Evolutionary conservation across 2,888 invertebrate species (phyloP).

Genomic region (Argynnis bischoffii): DNA sequence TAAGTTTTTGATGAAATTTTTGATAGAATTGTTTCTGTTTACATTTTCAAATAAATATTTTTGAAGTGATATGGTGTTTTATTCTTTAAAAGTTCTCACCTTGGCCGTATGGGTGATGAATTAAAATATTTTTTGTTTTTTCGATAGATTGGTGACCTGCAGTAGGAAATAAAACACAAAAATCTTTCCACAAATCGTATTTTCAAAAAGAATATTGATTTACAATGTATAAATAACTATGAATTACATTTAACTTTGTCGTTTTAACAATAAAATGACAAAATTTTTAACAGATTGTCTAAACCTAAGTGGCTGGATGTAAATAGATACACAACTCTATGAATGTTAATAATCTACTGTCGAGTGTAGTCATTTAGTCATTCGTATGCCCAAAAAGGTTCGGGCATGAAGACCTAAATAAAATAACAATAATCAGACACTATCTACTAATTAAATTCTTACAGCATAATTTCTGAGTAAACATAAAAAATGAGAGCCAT

Average conservation of each 20-base stretch:
- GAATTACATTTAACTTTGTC: constrained; percentile 60
- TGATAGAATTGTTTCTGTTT: neutral
- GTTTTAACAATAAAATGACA: constrained; percentile 71
- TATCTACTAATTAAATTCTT: neutral
- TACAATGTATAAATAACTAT: constrained; percentile 46
- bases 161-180: constrained; percentile 60
- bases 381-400: constrained; percentile 68
- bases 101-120: no score
- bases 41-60: constrained; percentile 5
- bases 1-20: constrained; percentile 1
- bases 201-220: constrained; percentile 41
- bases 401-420: constrained; percentile 69
- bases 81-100: neutral
- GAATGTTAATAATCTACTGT: constrained; percentile 19
- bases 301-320: constrained; percentile 31
- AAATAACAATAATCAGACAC: constrained; percentile 11
- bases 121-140: no score
- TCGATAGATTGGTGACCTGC: no score
- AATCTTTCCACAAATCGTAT: constrained; percentile 22
- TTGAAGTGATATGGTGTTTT: neutral
- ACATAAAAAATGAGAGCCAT: neutral
- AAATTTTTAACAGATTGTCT: constrained; percentile 54
- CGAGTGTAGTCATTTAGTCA: constrained; percentile 47
- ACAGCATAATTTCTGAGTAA: neutral
- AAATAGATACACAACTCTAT: constrained; percentile 32